phyloP scores from a whole-genome alignment of 2,113 vertebrate species.

The Alligator sinensis region DNA sequence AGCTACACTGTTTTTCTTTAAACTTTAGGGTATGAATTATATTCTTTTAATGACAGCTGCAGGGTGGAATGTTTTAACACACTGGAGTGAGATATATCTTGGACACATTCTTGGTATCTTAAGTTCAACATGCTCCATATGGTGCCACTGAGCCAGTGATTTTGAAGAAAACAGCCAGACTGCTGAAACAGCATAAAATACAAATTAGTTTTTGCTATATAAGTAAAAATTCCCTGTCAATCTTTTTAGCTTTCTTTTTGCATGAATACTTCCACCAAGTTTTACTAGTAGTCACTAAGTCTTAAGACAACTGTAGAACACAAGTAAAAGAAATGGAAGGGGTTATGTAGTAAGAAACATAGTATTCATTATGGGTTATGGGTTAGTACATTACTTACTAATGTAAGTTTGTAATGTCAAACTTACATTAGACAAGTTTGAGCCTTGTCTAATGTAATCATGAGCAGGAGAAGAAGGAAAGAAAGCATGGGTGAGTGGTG shows the following conservation, averaged over 20 bases:
- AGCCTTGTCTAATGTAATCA: background rate
- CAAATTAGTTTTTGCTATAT: slow-evolving; percentile 69
- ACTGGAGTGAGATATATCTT: slow-evolving; percentile 79
- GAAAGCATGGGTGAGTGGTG: background rate
- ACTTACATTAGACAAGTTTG: no score
- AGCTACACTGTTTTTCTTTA: slow-evolving; percentile 77
- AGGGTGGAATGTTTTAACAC: slow-evolving; percentile 81
- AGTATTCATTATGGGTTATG: background rate
- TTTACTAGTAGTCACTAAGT: slow-evolving; percentile 35
- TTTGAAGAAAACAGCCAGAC: slow-evolving; percentile 77
- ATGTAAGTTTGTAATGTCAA: no score
- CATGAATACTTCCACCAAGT: slow-evolving; percentile 60
- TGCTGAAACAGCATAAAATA: slow-evolving; percentile 77
- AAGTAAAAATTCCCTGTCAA: slow-evolving; percentile 72
- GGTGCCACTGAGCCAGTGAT: slow-evolving; percentile 77
- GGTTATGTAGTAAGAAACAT: background rate
- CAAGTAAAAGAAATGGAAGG: slow-evolving; percentile 6
- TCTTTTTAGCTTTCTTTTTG: slow-evolving; percentile 59
- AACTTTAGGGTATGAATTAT: slow-evolving; percentile 76
- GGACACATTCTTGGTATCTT: slow-evolving; percentile 78
- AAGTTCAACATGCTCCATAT: slow-evolving; percentile 80
- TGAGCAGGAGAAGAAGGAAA: background rate
- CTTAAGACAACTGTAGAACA: slow-evolving; percentile 58
- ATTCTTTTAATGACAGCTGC: slow-evolving; percentile 80
- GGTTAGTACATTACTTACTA: no score